Percentiles rank a stretch among this genome's conserved stretches.
Evolutionary conservation across 2,113 vertebrate genomes (phyloP).

Genomic region (Xyliphius kryptos): DNA sequence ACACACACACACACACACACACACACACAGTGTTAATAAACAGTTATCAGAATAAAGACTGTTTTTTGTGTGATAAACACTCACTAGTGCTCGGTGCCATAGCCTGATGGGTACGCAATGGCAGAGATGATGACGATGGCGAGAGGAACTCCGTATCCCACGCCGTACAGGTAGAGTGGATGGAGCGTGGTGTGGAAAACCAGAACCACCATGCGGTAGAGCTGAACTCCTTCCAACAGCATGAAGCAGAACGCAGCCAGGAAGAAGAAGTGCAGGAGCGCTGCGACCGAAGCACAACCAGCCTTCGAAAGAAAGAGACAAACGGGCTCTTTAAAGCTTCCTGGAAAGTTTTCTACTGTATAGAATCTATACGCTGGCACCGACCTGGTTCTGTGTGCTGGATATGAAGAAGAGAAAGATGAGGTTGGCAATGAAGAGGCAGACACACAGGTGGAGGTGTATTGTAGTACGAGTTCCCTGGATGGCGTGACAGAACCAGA

Average conservation of each 20-base stretch:
- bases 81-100: slow-evolving; percentile 66
- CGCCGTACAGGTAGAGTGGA: slow-evolving; percentile 57
- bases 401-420: too few species aligned
- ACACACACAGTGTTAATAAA: not conserved
- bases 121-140: slow-evolving; percentile 67
- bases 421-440: too few species aligned
- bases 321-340: too few species aligned
- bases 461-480: too few species aligned
- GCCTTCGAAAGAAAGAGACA: too few species aligned
- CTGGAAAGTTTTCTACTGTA: too few species aligned
- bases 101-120: slow-evolving; percentile 48
- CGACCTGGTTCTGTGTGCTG: too few species aligned
- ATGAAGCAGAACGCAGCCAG: slow-evolving; percentile 80
- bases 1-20: slow-evolving; percentile 5
- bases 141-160: slow-evolving; percentile 71
- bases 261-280: slow-evolving; percentile 75
- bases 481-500: too few species aligned
- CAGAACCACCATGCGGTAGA: slow-evolving; percentile 79
- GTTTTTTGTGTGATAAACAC: too few species aligned
- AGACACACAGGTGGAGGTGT: too few species aligned
- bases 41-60: too few species aligned
- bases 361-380: too few species aligned
- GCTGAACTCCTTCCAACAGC: slow-evolving; percentile 79
- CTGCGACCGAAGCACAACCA: slow-evolving; percentile 71
- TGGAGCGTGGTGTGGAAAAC: slow-evolving; percentile 74